phyloP scores from a whole-genome alignment of 2,113 vertebrate species.

The Ophthalmolycus amberensis region DNA sequence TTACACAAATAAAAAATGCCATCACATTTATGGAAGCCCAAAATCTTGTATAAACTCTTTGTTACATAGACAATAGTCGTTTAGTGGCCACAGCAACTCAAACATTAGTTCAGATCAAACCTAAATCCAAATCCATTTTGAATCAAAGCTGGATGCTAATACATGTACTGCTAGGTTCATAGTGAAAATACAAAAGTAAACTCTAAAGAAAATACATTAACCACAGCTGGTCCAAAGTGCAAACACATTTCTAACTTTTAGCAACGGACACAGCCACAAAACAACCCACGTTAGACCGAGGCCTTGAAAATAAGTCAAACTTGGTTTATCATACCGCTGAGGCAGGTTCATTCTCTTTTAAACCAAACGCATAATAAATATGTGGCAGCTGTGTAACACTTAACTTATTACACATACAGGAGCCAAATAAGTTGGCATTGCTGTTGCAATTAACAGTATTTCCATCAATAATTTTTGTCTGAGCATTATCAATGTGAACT shows the following conservation, averaged over 20 bases:
- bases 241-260: constrained; percentile 47
- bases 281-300: not conserved
- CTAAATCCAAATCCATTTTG: not conserved
- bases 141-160: constrained; percentile 1
- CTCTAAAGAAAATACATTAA: constrained; percentile 64
- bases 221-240: constrained; percentile 76
- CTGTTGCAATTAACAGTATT: not conserved
- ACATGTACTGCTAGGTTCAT: constrained; percentile 30
- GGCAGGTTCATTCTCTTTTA: constrained; percentile 32
- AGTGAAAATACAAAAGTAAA: constrained; percentile 63
- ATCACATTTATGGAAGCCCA: constrained; percentile 71
- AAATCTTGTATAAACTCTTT: constrained; percentile 58
- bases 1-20: constrained; percentile 8
- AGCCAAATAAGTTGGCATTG: constrained; percentile 55
- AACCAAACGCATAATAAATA: constrained; percentile 54
- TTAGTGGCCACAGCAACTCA: constrained; percentile 37
- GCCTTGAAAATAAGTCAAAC: constrained; percentile 4
- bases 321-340: constrained; percentile 33
- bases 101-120: constrained; percentile 9
- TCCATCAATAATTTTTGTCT: not conserved
- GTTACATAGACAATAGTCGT: constrained; percentile 43
- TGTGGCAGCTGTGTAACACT: constrained; percentile 35
- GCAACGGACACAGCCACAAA: constrained; percentile 53
- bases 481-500: not conserved
- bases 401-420: constrained; percentile 36